A percentile compares a stretch with the other conserved stretches of the same genome.
Evolutionary conservation across 2,797 vertebrate species (phyloP).

Genomic region (Sciaenops ocellatus): DNA sequence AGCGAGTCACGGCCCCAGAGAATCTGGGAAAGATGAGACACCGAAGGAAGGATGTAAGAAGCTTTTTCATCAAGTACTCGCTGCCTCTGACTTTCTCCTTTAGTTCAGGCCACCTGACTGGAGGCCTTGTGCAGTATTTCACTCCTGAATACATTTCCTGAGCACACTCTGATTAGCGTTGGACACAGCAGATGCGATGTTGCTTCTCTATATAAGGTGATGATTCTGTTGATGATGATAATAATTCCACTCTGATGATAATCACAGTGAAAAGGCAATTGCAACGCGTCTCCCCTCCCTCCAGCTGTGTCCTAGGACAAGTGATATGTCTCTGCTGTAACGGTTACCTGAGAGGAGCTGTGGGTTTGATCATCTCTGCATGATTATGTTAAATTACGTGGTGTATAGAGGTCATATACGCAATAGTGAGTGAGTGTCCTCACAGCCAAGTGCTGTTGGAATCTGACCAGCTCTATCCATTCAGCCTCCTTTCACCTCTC

Average conservation of each 20-base stretch:
- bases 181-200: constrained; percentile 38
- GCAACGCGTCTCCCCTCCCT: constrained; percentile 30
- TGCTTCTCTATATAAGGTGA: constrained; percentile 40
- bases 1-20: constrained; percentile 36
- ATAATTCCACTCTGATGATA: constrained; percentile 65
- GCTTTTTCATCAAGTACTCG: constrained; percentile 14
- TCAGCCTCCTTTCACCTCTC: constrained; percentile 35
- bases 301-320: constrained; percentile 57
- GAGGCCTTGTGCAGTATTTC: constrained; percentile 38
- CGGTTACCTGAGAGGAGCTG: constrained; percentile 32
- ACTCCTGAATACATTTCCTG: constrained; percentile 30
- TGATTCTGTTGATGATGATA: constrained; percentile 50
- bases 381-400: constrained; percentile 55
- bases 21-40: constrained; percentile 21
- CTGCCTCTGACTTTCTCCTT: constrained; percentile 22
- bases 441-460: constrained; percentile 43
- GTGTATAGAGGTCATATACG: constrained; percentile 44
- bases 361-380: constrained; percentile 36
- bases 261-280: constrained; percentile 61
- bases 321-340: constrained; percentile 25
- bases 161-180: constrained; percentile 38
- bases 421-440: constrained; percentile 37
- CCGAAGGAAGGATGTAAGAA: constrained; percentile 31
- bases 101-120: constrained; percentile 27
- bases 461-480: constrained; percentile 39